These are phyloP conservation scores for Pelobates cultripes DNA, from an alignment of 2,797 vertebrate genomes.

Conservation along the genomic window DNA sequence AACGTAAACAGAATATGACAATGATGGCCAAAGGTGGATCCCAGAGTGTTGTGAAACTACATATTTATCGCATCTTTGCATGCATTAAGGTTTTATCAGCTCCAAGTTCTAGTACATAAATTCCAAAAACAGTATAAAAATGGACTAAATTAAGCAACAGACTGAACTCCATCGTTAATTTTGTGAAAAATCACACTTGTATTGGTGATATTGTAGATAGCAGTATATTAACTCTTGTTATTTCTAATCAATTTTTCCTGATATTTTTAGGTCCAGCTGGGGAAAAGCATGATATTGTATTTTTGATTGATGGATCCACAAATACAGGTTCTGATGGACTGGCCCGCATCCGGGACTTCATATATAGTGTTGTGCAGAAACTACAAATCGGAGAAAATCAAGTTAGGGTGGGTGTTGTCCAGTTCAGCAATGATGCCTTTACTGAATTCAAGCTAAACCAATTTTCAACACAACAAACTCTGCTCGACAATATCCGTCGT, in stretches of 20 bases:
- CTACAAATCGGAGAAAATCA: slow-evolving; percentile 82
- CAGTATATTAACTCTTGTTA: too few species aligned
- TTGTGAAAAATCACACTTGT: too few species aligned
- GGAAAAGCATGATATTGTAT: slow-evolving; percentile 85
- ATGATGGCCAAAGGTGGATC: too few species aligned
- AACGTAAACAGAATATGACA: too few species aligned
- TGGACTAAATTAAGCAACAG: too few species aligned
- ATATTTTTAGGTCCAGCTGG: slow-evolving; percentile 61
- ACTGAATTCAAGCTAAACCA: slow-evolving; percentile 86
- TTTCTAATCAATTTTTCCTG: not conserved
- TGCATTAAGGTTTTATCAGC: too few species aligned
- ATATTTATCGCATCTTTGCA: too few species aligned
- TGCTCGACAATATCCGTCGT: slow-evolving; percentile 80
- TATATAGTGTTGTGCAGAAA: slow-evolving; percentile 79
- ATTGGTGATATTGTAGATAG: too few species aligned
- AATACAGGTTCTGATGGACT: slow-evolving; percentile 69
- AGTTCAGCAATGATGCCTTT: slow-evolving; percentile 81
- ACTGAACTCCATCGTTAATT: too few species aligned
- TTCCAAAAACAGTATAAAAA: too few species aligned
- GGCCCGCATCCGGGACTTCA: slow-evolving; percentile 89
- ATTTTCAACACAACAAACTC: slow-evolving; percentile 73
- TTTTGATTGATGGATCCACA: slow-evolving; percentile 91
- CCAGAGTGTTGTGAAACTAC: too few species aligned
- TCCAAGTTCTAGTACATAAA: too few species aligned
- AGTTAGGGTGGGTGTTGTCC: slow-evolving; percentile 84